Evolutionary conservation across 2,888 invertebrate genomes (phyloP).

Genomic region (Scaptomyza parva): DNA sequence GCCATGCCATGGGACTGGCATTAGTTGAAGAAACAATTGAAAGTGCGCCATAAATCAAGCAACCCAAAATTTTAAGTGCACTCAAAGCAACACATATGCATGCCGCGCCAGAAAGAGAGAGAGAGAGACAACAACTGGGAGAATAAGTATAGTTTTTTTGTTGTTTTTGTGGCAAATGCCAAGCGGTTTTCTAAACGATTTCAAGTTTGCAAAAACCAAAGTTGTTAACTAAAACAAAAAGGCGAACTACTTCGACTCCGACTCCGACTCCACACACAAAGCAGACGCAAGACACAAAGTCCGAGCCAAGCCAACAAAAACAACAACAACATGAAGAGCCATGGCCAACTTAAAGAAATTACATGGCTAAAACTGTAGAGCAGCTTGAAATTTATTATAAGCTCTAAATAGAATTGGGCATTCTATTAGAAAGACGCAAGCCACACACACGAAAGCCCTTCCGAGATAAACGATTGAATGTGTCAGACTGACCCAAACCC

Average conservation of each 20-base stretch:
- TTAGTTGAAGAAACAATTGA: conserved; percentile 66
- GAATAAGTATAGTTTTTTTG: conserved; percentile 7
- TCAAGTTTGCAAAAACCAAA: conserved; percentile 66
- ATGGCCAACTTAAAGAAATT: conserved; percentile 33
- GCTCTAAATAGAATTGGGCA: conserved; percentile 63
- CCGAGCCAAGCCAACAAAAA: conserved; percentile 4
- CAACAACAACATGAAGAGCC: background rate
- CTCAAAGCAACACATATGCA: conserved; percentile 62
- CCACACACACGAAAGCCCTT: conserved; percentile 31
- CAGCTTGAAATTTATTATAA: conserved; percentile 68
- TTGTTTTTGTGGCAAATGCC: conserved; percentile 64
- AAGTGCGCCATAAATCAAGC: conserved; percentile 76
- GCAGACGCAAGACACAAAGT: conserved; percentile 27
- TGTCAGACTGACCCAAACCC: conserved; percentile 24
- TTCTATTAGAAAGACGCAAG: conserved; percentile 60
- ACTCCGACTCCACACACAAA: too few species aligned
- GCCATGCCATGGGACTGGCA: conserved; percentile 38
- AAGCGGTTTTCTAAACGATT: conserved; percentile 77
- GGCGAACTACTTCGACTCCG: conserved; percentile 57
- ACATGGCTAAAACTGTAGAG: conserved; percentile 51
- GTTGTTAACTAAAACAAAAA: conserved; percentile 54
- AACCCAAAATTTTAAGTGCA: conserved; percentile 73
- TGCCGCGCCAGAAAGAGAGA: conserved; percentile 22
- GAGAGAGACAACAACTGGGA: conserved; percentile 1
- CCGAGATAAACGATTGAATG: conserved; percentile 30